Base-by-base conservation (phyloP, 2,113 vertebrate genomes). In the Xerus inauris region DNA sequence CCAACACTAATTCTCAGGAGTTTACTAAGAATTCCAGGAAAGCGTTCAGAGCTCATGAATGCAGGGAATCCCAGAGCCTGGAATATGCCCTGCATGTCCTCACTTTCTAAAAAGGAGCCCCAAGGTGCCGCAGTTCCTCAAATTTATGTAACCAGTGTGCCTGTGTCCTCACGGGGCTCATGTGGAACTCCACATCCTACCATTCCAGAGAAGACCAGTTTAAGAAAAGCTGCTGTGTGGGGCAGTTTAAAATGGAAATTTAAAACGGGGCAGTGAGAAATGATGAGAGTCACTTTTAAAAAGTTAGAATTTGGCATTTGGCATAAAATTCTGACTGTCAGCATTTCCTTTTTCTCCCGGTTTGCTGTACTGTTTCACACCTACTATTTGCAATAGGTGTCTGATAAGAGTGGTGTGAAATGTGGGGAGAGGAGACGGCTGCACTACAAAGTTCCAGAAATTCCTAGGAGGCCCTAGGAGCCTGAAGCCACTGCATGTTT, bases 371-470 rank as follows among this genome's bases (percentile, higher is more conserved):
- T 49, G 73, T 59, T 97, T 97, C 94, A 77, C 92, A 87, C 94
- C 71, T 87, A 59, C 87, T 95, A 42, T 93, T 96, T 93, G 87
- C 62, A 65, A 64, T 13, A 54, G 71, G 92, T 79, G 54, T 95
- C 91, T 96, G 95, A 84, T 35, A 81, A 80, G 96, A 89, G 89
- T 13, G 38, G 83, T 97, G 92, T 80, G 94, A 92, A 94, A 75
- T 0, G 35, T 19, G 11, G 71, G n/a, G 79, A n/a, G 42, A n/a
- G 17, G 16, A 26, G 62, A 35, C 13, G 51, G n/a, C 16, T 67
- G 24, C 3, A 28, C 59, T 26, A 59, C 4, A 16, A 40, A 88
- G 72, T 86, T 88, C 65, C 75, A 89, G 86, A 91, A 88, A 83
- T 64, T 54, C 51, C 93, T 54, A 30, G 26, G 91, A 88, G 82